Evolutionary conservation across 2,797 vertebrate genomes (phyloP), one percentile per base, ranked within the genome.

Genomic region (Ptychadena robeensis): DNA sequence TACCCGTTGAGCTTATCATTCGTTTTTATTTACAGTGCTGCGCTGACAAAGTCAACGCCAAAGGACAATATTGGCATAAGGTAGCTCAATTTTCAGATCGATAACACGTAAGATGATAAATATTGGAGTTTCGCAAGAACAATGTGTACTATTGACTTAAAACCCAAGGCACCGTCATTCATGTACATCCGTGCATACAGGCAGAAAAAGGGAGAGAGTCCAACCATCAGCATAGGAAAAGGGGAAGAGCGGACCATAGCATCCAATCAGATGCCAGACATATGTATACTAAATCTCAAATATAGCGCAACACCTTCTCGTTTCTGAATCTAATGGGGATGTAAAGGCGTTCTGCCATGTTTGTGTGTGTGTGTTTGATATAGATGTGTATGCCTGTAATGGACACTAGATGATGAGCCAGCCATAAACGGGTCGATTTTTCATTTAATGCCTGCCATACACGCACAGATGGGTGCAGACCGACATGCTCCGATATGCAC

Each of bases 41-140:
- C 82, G 63, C 18, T 74, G 76, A 79, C 82, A 80, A 68, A 64
- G 78, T 38, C 44, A 76, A 44, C 72, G 72, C 83, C 78, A 34
- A 70, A 75, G 78, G 57, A 85, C 78, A 85, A 85, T 85, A 85
- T 85, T 85, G 69, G 38, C 61, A 70, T 64, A 85, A 80, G 83
- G 83, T 31, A 80, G 83, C 66, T 80, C 31, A 67, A 81, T 81
- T 63, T 81, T 80, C 65, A 85, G 78, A 85, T 84, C 79, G 83
- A 85, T 81, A 81, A 38, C 53, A 69, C 11, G 38, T 0, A 70
- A 71, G 48, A 74, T 76, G 65, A 80, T 76, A 85, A 85, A 85
- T 81, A 80, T 85, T 80, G 40, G 78, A 81, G 72, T 85, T 85
- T 80, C 78, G 12, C 72, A 35, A 18, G 70, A 80, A 80, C 53